Base-by-base conservation (phyloP, 37 sponge, comb jelly and placozoan genomes). In the Halichondria panicea region DNA sequence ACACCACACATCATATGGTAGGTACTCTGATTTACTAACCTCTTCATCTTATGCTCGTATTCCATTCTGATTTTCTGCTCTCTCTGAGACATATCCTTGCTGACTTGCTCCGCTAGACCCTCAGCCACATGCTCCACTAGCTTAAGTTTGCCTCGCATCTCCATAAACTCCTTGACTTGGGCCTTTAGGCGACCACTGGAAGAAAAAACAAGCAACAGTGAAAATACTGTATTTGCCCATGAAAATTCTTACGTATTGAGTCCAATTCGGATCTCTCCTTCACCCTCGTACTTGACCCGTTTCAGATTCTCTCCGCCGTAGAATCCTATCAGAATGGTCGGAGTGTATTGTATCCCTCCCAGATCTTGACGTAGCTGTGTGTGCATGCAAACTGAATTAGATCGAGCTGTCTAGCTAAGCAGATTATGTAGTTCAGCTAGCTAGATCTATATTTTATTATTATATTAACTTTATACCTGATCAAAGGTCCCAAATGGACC, bases 21-120 rank as follows among this genome's bases (percentile, higher is more conserved):
- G 15, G 13, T 15, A 18, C 52, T 48, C 52, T 48, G 52, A 54
- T 35, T 30, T 3, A 37, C 74, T 13, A 43, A 72, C 82, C 66
- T 88, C 43, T 66, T 81, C 68, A 81, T 45, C 32, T 77, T 85
- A 39, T 74, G 72, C 55, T 91, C 91, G 56, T 81, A 81, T 46
- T 91, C 91, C 41, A 63, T 41, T 28, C 79, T 36, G 1, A 85
- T 42, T 55, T 67, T 64, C 31, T 43, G 66, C 50, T 81, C 77
- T 36, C 74, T 63, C 13, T 76, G 71, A 0, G 71, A 74, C 22
- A 63, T 39, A 0, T 46, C 54, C 2, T 15, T 71, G 18, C 15
- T 63, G 50, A 86, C 57, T 8, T 55, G 46, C 2, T 33, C 40
- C 22, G 70, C 84, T 24, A 83, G 36, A 33, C 72, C 74, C 52